phyloP scores from a whole-genome alignment of 2,797 vertebrate species.

The Xiphophorus birchmanni region DNA sequence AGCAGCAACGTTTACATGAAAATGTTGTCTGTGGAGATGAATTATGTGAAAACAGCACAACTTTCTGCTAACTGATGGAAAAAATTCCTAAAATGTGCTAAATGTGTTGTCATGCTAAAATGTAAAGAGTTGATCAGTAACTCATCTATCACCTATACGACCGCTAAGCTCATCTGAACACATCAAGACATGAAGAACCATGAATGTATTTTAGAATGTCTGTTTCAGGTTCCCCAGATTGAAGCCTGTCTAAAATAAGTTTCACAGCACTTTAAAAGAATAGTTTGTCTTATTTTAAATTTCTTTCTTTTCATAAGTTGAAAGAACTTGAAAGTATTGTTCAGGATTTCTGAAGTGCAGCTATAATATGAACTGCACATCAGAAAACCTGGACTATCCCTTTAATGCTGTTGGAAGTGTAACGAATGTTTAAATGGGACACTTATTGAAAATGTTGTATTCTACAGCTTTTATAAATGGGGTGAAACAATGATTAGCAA shows the following conservation, averaged over 20 bases:
- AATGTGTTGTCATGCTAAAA: background rate
- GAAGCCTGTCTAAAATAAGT: background rate
- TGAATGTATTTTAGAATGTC: background rate
- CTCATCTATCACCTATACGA: background rate
- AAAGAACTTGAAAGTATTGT: background rate
- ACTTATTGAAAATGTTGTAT: background rate
- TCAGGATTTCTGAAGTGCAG: background rate
- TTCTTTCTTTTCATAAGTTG: background rate
- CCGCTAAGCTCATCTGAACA: background rate
- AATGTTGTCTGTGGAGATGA: conserved; percentile 10
- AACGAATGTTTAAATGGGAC: background rate
- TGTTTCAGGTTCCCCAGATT: background rate
- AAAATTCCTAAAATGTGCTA: background rate
- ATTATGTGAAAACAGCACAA: conserved; percentile 10
- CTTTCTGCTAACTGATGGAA: background rate
- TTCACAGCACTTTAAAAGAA: background rate
- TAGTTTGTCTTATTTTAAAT: background rate
- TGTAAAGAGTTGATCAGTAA: background rate
- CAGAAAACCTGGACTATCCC: background rate
- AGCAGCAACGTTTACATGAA: conserved; percentile 12
- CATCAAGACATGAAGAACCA: background rate
- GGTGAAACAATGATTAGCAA: background rate
- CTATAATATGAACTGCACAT: background rate
- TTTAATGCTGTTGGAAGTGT: background rate
- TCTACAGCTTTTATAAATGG: background rate